These are phyloP conservation scores for Decapterus maruadsi DNA, from an alignment of 2,797 vertebrate species.

Conservation along the genomic window DNA sequence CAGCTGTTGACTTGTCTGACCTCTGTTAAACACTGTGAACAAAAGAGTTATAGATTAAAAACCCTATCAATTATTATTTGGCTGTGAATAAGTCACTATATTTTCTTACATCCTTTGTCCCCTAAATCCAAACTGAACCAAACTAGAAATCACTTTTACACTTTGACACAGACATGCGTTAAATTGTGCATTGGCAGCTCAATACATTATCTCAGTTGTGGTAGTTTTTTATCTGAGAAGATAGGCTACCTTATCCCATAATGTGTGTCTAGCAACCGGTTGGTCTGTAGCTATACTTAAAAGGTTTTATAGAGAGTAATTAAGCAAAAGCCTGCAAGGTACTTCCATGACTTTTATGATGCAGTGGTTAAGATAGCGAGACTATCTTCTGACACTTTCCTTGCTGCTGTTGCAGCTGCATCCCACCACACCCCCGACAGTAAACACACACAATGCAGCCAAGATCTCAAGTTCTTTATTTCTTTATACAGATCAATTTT, in stretches of 20 bases:
- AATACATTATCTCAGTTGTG: neutral
- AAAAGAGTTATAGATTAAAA: conserved; percentile 15
- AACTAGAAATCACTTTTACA: no score
- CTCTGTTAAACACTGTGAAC: conserved; percentile 47
- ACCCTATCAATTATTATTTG: neutral
- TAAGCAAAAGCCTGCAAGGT: conserved; percentile 28
- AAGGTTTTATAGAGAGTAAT: neutral
- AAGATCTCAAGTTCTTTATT: conserved; percentile 9
- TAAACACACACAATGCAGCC: neutral
- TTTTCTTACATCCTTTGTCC: neutral
- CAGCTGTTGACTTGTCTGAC: conserved; percentile 67
- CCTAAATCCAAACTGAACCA: neutral
- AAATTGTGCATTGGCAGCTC: neutral
- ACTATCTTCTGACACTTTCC: conserved; percentile 32
- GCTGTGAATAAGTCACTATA: neutral
- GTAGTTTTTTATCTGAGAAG: neutral
- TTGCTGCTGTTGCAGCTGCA: conserved; percentile 38
- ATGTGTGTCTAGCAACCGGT: neutral
- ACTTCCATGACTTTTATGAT: conserved; percentile 34
- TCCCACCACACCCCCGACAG: neutral
- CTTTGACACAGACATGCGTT: neutral
- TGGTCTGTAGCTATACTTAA: neutral
- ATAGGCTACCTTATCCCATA: neutral
- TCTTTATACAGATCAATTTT: conserved; percentile 33
- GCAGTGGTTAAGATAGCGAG: conserved; percentile 30